Conservation (phyloP, 64 coral and sea anemone genomes). For the Montipora foliosa region DNA sequence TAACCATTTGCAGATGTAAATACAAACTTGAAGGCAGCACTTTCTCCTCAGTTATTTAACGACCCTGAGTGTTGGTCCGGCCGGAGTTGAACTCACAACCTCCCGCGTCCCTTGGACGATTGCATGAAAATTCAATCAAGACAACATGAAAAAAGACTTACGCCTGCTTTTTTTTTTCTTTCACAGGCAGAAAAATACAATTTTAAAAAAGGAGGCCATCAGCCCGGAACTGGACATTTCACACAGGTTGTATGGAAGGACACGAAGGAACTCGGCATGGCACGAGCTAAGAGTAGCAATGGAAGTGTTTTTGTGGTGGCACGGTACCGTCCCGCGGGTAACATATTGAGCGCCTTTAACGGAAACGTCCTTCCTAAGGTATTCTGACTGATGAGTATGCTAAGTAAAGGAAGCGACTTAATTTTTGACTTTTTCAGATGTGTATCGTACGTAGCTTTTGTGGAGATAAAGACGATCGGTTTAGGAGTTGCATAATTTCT, state of each 20-base stretch:
- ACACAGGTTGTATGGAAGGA: conserved; percentile 89
- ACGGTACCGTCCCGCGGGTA: conserved; percentile 77
- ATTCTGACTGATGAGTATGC: background rate
- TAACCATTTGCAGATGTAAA: no score
- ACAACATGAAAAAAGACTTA: no score
- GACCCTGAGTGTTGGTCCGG: no score
- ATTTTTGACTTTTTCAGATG: background rate
- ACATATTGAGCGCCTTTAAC: conserved; percentile 63
- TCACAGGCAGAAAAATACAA: conserved; percentile 37
- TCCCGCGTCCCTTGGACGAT: no score
- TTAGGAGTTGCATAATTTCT: no score
- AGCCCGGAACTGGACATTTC: conserved; percentile 79
- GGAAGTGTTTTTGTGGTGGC: conserved; percentile 80
- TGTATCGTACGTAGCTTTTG: no score
- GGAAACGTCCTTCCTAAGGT: conserved; percentile 83
- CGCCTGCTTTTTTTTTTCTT: no score
- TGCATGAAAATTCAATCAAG: no score
- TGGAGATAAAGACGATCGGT: no score
- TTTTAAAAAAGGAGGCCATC: conserved; percentile 41
- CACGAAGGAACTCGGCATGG: conserved; percentile 77
- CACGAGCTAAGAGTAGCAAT: conserved; percentile 52
- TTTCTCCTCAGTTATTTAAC: no score
- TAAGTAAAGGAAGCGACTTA: background rate
- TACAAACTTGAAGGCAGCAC: no score
- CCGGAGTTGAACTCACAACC: no score